Percentiles rank a stretch among this genome's conserved stretches.
These are phyloP conservation scores for Tachycineta bicolor DNA, from an alignment of 2,113 vertebrate genomes.

Conservation along the genomic window DNA sequence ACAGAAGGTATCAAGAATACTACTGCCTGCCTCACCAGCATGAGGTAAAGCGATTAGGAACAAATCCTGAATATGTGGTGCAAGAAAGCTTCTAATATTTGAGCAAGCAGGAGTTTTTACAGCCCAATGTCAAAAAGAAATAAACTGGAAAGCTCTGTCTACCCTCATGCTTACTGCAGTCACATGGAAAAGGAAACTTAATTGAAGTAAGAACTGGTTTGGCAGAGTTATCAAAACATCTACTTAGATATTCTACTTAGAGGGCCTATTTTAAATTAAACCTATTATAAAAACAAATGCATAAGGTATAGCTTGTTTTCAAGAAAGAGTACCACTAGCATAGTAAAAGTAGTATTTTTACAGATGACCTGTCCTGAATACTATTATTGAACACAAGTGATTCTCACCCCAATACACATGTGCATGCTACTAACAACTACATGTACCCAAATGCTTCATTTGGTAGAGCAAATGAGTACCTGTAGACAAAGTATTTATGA, in stretches of 20 bases:
- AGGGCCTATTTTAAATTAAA: neutral
- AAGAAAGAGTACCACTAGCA: neutral
- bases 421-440: neutral
- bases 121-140: neutral
- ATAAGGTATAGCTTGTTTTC: neutral
- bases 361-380: neutral
- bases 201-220: neutral
- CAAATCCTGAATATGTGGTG: neutral
- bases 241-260: neutral
- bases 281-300: neutral
- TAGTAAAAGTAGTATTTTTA: neutral
- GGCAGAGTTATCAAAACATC: neutral
- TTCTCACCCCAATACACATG: accelerated
- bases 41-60: neutral
- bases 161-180: neutral
- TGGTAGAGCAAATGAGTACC: neutral
- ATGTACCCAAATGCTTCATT: neutral
- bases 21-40: neutral
- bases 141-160: neutral
- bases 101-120: neutral
- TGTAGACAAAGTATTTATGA: neutral
- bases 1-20: neutral
- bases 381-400: neutral
- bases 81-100: neutral
- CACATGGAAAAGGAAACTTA: neutral